A percentile compares a stretch with the other conserved stretches of the same genome.
Evolutionary conservation across 2,113 vertebrate genomes (phyloP).

Genomic region (Leuciscus idus): DNA sequence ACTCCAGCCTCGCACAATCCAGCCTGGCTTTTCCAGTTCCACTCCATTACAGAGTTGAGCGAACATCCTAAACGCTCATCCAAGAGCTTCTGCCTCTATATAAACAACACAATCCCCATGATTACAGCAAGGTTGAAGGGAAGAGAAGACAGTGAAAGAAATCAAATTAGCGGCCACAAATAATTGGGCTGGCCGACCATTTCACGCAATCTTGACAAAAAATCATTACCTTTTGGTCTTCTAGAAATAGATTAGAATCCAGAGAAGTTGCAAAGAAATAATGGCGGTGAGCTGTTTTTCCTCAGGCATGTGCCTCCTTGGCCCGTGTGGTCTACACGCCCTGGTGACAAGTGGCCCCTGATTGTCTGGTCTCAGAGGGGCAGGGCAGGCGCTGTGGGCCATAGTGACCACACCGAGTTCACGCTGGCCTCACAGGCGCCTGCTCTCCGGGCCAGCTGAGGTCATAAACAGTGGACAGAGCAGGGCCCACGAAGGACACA

Average conservation of each 20-base stretch:
- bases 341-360: conserved; percentile 46
- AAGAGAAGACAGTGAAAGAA: neutral
- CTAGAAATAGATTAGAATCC: neutral
- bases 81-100: conserved; percentile 41
- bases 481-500: conserved; percentile 26
- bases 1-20: conserved; percentile 37
- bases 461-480: conserved; percentile 59
- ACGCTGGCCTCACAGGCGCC: conserved; percentile 71
- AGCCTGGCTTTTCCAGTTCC: conserved; percentile 48
- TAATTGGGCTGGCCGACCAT: neutral
- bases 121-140: conserved; percentile 35
- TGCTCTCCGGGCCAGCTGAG: conserved; percentile 62
- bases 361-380: conserved; percentile 51
- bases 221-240: conserved; percentile 4
- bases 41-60: conserved; percentile 45
- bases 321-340: conserved; percentile 34
- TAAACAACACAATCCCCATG: conserved; percentile 52
- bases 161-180: neutral
- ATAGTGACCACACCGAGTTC: conserved; percentile 57
- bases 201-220: neutral
- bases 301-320: conserved; percentile 35
- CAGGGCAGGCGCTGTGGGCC: conserved; percentile 47
- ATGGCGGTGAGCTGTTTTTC: conserved; percentile 25
- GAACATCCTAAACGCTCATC: conserved; percentile 33
- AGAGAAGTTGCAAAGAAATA: conserved; percentile 44